These are phyloP conservation scores for Ips typographus DNA, from an alignment of 1,140 invertebrate species.

Conservation along the genomic window DNA sequence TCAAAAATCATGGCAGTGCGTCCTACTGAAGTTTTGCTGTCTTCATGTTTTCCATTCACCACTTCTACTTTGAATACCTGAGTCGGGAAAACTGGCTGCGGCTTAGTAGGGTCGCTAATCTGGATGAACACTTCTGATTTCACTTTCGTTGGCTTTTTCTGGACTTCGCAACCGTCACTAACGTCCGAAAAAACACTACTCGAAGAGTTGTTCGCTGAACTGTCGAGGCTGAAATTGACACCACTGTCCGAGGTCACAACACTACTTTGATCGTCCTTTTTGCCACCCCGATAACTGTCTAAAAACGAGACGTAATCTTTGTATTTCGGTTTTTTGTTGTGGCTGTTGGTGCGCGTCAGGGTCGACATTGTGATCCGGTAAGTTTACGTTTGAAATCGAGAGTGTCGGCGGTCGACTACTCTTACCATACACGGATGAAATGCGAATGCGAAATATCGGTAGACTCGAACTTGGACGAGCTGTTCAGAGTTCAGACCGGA, in stretches of 20 bases:
- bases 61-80: constrained; percentile 17
- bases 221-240: constrained; percentile 31
- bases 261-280: constrained; percentile 40
- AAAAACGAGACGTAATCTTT: constrained; percentile 46
- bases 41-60: constrained; percentile 5
- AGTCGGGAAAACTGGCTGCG: constrained; percentile 4
- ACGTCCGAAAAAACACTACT: constrained; percentile 35
- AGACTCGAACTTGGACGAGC: constrained; percentile 26
- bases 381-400: constrained; percentile 19
- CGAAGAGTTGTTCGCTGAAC: constrained; percentile 33
- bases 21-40: constrained; percentile 11
- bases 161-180: constrained; percentile 20
- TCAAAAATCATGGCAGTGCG: constrained; percentile 27
- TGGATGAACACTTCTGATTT: constrained; percentile 47
- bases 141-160: constrained; percentile 29
- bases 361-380: constrained; percentile 28
- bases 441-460: constrained; percentile 34
- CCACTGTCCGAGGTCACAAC: constrained; percentile 37
- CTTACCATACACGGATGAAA: constrained; percentile 35
- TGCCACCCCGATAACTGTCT: constrained; percentile 40
- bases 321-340: constrained; percentile 36
- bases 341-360: constrained; percentile 28
- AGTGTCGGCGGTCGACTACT: constrained; percentile 18
- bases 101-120: constrained; percentile 30
- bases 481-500: constrained; percentile 23